Percentiles rank a stretch among this genome's conserved stretches.
Evolutionary conservation across 2,888 invertebrate species (phyloP).

Genomic region (Aquatica leii): DNA sequence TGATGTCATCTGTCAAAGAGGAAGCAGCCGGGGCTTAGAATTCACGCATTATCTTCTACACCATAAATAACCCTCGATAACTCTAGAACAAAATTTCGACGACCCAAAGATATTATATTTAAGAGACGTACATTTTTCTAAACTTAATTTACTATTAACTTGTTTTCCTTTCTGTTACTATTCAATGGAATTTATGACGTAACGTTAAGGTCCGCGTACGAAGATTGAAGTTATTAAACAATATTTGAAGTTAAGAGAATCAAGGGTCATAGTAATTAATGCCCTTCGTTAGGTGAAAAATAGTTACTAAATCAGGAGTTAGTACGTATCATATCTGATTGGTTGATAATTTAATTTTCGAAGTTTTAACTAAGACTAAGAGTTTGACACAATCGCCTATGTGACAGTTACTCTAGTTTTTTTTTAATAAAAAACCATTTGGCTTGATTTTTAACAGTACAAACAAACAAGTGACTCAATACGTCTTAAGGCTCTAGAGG

Average conservation of each 20-base stretch:
- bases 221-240: too few relatives aligned
- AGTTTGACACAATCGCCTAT: too few relatives aligned
- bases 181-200: background rate
- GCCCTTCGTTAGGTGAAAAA: background rate
- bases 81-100: conserved; percentile 26
- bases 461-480: conserved; percentile 50
- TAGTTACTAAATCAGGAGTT: conserved; percentile 7
- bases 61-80: conserved; percentile 38
- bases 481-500: conserved; percentile 56
- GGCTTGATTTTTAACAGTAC: conserved; percentile 22
- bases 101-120: conserved; percentile 20
- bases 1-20: conserved; percentile 45
- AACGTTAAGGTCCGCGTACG: too few relatives aligned
- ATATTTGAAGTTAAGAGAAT: too few relatives aligned
- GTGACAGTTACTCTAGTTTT: too few relatives aligned
- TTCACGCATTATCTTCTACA: conserved; percentile 34
- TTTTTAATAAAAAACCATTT: too few relatives aligned
- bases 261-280: conserved; percentile 2
- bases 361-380: background rate
- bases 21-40: conserved; percentile 29
- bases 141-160: background rate
- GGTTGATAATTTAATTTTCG: conserved; percentile 3
- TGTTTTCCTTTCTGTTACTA: background rate
- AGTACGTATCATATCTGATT: conserved; percentile 4
- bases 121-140: conserved; percentile 20